These are phyloP conservation scores for Lamellibrachia satsuma DNA, from an alignment of 2,888 invertebrate species.

Conservation along the genomic window DNA sequence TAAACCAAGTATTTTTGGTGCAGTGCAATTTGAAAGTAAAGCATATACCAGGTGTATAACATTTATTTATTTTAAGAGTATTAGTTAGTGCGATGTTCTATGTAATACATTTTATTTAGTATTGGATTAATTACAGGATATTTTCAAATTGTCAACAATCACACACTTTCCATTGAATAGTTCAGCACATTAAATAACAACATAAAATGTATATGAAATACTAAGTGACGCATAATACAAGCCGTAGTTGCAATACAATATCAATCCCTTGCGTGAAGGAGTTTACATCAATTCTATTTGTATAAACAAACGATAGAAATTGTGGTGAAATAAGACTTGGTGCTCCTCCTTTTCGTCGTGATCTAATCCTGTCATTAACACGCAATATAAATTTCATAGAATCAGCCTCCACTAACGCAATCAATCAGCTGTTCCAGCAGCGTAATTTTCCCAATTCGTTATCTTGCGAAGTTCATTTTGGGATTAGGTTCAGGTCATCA, in stretches of 20 bases:
- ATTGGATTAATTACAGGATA: not conserved
- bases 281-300: slow-evolving; percentile 8
- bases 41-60: not conserved
- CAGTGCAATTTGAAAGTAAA: not conserved
- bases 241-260: not conserved
- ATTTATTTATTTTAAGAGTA: no score
- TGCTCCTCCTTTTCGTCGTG: not conserved
- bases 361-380: not conserved
- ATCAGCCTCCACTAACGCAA: not conserved
- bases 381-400: not conserved
- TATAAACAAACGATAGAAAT: not conserved
- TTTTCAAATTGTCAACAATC: not conserved
- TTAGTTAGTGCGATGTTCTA: no score
- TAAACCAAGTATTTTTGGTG: not conserved
- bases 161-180: no score
- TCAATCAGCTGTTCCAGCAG: not conserved
- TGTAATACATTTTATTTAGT: not conserved
- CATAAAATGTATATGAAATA: not conserved
- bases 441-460: slow-evolving; percentile 13
- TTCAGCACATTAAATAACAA: not conserved
- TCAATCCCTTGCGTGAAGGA: not conserved
- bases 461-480: not conserved
- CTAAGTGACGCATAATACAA: not conserved
- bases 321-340: not conserved
- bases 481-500: not conserved